phyloP scores from a whole-genome alignment of 2,113 vertebrate genomes.

The Clarias macrocephalus region DNA sequence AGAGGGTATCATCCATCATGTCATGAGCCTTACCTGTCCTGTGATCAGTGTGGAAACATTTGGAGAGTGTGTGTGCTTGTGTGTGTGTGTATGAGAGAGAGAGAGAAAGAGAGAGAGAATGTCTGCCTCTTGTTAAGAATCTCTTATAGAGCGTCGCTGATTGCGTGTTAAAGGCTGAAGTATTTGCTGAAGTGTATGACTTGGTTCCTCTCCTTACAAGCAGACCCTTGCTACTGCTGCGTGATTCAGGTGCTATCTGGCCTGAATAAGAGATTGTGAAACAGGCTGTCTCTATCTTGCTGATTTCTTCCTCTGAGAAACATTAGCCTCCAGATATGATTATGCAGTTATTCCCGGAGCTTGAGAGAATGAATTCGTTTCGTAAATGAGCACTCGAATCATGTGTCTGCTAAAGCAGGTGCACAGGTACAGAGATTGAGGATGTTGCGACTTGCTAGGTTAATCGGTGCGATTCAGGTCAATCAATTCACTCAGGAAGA shows the following conservation, averaged over 20 bases:
- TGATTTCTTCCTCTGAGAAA: constrained; percentile 30
- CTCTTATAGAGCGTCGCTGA: neutral
- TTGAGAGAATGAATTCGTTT: constrained; percentile 26
- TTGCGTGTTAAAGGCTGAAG: constrained; percentile 4
- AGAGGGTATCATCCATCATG: neutral
- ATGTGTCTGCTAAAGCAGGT: constrained; percentile 10
- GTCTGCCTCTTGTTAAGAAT: constrained; percentile 12
- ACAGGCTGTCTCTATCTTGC: constrained; percentile 20
- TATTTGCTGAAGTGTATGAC: neutral
- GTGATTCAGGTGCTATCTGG: constrained; percentile 22
- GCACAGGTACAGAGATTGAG: constrained; percentile 5
- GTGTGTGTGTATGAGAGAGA: neutral
- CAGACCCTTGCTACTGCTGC: neutral
- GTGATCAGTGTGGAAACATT: neutral
- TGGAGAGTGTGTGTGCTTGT: neutral
- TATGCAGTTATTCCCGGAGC: constrained; percentile 22
- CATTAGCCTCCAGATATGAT: constrained; percentile 26
- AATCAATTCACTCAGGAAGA: neutral
- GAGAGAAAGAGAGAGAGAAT: neutral
- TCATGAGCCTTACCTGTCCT: constrained; percentile 18
- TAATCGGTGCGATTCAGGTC: neutral
- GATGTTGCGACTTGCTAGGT: neutral
- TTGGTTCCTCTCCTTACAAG: neutral
- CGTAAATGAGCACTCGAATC: constrained; percentile 17
- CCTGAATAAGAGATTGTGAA: constrained; percentile 25